Base-by-base conservation (phyloP, 2,797 vertebrate genomes). In the Rhynchotus rufescens region DNA sequence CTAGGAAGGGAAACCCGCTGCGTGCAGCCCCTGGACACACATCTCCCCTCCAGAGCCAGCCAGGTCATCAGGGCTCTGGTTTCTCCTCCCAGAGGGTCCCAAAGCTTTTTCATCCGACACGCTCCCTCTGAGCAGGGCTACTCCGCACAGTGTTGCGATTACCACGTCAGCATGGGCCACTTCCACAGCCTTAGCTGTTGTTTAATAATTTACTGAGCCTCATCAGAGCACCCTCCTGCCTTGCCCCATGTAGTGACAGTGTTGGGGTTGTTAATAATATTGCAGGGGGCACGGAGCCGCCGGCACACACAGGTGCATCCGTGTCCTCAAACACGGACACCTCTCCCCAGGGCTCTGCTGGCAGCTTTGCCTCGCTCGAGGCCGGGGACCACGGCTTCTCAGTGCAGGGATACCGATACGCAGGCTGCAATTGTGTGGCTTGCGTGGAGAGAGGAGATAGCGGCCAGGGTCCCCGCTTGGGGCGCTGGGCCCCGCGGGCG, bases 201-300 rank as follows among this genome's bases (percentile, higher is more conserved):
- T 93, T 91, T 89, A 93, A 75, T 90, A 47, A 86, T 89, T 96
- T 85, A 92, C 82, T 52, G 82, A 92, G 60, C 69, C 71, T 73
- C 88, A 25, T 86, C 67, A 52, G 71, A 54, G 67, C 8, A 6
- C 76, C 76, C 67, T 95, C 84, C 78, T 88, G 90, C 82, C 78
- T 89, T 93, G 89, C 90, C 40, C 44, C 60, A 90, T 9, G 3
- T 15, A 25, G 21, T 17, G 19, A 51, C 38, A 86, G 7, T 5
- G 8, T 57, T 60, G 7, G 0, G 0, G 20, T 5, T 12, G 1
- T 64, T 0, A 4, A 22, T 66, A 85, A 45, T 6, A 12, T 16
- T 7, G 32, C 1, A 2, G 16, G 2, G 44, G 49, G 6, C 22
- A 4, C 2, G 0, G 15, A 76, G 64, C 57, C 0, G 1, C 74